Percentiles rank a stretch among this genome's conserved stretches.
Evolutionary conservation across 2,888 invertebrate species (phyloP).

Genomic region (Hofmannophila pseudospretella): DNA sequence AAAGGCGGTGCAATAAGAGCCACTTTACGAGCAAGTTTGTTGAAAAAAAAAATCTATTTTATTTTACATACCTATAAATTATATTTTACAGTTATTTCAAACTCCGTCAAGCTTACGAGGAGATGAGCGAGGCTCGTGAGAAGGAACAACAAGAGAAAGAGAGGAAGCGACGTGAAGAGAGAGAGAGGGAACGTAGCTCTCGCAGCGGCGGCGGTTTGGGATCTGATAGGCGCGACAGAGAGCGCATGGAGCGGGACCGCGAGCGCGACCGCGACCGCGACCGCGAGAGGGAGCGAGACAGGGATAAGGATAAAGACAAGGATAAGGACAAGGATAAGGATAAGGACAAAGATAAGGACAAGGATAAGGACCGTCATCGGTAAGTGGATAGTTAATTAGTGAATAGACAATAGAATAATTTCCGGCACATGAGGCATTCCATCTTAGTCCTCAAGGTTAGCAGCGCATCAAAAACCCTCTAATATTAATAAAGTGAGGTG

Average conservation of each 20-base stretch:
- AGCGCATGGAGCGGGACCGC: constrained; percentile 62
- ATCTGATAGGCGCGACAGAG: constrained; percentile 60
- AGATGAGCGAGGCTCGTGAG: constrained; percentile 79
- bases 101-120: constrained; percentile 82
- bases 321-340: not conserved
- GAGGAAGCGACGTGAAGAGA: constrained; percentile 61
- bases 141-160: constrained; percentile 80
- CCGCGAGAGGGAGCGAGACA: constrained; percentile 27
- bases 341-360: not conserved
- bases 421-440: too few species aligned
- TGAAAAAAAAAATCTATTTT: too few species aligned
- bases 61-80: too few species aligned
- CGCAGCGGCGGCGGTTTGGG: constrained; percentile 60
- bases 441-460: too few species aligned
- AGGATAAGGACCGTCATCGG: constrained; percentile 30
- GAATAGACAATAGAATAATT: too few species aligned
- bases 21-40: too few species aligned
- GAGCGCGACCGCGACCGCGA: constrained; percentile 51
- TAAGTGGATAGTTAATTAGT: constrained; percentile 14
- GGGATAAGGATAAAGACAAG: constrained; percentile 27
- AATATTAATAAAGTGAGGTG: too few species aligned
- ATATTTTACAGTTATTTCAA: constrained; percentile 78
- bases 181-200: constrained; percentile 50
- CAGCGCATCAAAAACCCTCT: too few species aligned
- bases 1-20: too few species aligned